Evolutionary conservation across 2,113 vertebrate genomes (phyloP), one percentile per base, ranked within the genome.

Genomic region (Formicarius rufipectus): DNA sequence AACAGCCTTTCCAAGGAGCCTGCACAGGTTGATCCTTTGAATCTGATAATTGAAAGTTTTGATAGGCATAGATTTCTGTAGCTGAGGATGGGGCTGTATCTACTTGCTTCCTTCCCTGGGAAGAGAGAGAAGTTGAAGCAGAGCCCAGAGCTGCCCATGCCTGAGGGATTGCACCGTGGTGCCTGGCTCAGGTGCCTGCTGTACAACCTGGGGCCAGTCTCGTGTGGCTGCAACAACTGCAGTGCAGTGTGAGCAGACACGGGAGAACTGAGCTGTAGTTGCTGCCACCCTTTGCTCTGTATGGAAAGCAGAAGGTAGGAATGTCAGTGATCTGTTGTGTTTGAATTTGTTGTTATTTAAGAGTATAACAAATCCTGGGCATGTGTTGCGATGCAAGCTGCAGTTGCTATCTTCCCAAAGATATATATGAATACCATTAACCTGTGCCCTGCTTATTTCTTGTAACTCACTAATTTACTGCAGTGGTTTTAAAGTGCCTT

Each of bases 1-100:
- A 4, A 0, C 0, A 1, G 8, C 0, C 0, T 7, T 5, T 7
- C 1, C 12, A 1, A 2, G 6, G 2, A 0, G 1, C 1, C 4
- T 24, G 3, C 1, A 0, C 3, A 3, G 23, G 2, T 5, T 55
- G 20, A 3, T 0, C 7, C 4, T 37, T 47, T 0, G 0, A 12
- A 25, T 6, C 4, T 37, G 13, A 2, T 42, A 9, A 31, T 3
- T 14, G 3, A 0, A 42, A 68, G 8, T 53, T 64, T 42, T 45
- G 5, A 0, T 31, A 47, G 12, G 1, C 0, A 0, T 6, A 0
- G 9, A 0, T 1, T 59, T 21, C 3, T 18, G 20, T 16, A 4
- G 25, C 2, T 35, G 8, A 12, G 19, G 7, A 16, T 22, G 10
- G 33, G 6, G 5, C 0, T 4, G 3, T n/a, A n/a, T 25, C 6